Evolutionary conservation across 2,888 invertebrate species (phyloP).

Genomic region (Dynastes maya): DNA sequence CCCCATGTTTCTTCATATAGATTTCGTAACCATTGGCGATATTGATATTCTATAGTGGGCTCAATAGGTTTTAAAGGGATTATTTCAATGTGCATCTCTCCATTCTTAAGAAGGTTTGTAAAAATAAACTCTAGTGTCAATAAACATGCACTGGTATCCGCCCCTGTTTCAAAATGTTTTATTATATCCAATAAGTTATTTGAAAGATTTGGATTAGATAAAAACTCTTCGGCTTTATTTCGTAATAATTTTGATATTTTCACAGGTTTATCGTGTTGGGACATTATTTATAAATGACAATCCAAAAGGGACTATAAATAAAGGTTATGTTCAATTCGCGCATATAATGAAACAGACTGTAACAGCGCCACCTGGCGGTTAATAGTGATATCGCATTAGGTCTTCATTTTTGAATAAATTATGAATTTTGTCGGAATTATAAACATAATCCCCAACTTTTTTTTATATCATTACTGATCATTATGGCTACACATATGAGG

Average conservation of each 20-base stretch:
- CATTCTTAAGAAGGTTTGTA: constrained; percentile 78
- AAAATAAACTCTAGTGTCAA: constrained; percentile 83
- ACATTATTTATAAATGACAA: constrained; percentile 31
- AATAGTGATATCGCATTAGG: background rate
- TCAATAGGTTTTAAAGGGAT: constrained; percentile 75
- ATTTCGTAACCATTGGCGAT: constrained; percentile 79
- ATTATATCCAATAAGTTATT: constrained; percentile 80
- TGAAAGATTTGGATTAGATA: constrained; percentile 77
- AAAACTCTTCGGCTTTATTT: constrained; percentile 81
- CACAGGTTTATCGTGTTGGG: constrained; percentile 37
- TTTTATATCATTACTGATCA: too few relatives aligned
- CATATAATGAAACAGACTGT: too few relatives aligned
- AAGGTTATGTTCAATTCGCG: constrained; percentile 14
- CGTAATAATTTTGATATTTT: constrained; percentile 80
- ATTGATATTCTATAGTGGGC: constrained; percentile 76
- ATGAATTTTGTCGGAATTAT: too few relatives aligned
- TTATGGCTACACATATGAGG: too few relatives aligned
- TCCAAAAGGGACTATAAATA: background rate
- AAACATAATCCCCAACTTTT: too few relatives aligned
- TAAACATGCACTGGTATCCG: constrained; percentile 74
- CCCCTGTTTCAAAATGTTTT: constrained; percentile 76
- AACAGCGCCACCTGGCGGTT: background rate
- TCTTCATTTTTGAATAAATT: too few relatives aligned
- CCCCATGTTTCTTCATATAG: constrained; percentile 80
- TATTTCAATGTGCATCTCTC: constrained; percentile 77